A percentile compares a stretch with the other conserved stretches of the same genome.
Evolutionary conservation across 2,888 invertebrate genomes (phyloP).

Genomic region (Drosophila paranaensis): DNA sequence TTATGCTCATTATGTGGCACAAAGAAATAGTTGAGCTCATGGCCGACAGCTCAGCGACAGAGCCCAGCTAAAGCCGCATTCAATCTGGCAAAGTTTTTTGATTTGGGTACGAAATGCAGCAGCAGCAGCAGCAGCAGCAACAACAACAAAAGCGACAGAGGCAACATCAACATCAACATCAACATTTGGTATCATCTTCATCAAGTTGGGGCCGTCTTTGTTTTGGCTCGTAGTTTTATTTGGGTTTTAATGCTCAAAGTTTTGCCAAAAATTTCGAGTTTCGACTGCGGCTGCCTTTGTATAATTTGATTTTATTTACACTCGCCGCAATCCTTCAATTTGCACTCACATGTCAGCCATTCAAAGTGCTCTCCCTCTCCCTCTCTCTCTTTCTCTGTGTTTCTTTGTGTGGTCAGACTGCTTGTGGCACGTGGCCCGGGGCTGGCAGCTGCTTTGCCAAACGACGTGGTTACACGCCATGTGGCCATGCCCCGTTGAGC

Average conservation of each 20-base stretch:
- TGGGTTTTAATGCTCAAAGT: conserved; percentile 33
- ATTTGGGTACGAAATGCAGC: conserved; percentile 42
- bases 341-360: conserved; percentile 37
- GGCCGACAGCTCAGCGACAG: conserved; percentile 14
- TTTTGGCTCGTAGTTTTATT: conserved; percentile 37
- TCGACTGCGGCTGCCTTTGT: conserved; percentile 40
- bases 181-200: conserved; percentile 11
- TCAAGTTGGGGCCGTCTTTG: conserved; percentile 25
- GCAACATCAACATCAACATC: conserved; percentile 10
- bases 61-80: conserved; percentile 18
- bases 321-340: conserved; percentile 52
- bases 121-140: neutral
- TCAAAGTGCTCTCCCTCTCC: neutral
- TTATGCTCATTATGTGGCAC: conserved; percentile 75
- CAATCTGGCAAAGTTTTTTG: conserved; percentile 52
- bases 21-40: conserved; percentile 62
- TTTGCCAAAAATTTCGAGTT: conserved; percentile 31
- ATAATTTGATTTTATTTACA: conserved; percentile 58
- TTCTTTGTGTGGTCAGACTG: conserved; percentile 43
- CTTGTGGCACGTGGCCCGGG: conserved; percentile 53
- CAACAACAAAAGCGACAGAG: neutral
- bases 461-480: conserved; percentile 57
- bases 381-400: neutral
- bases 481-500: conserved; percentile 28
- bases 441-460: conserved; percentile 29